Conservation (phyloP, 1,140 invertebrate genomes). For the Atopsyche davidsoni region DNA sequence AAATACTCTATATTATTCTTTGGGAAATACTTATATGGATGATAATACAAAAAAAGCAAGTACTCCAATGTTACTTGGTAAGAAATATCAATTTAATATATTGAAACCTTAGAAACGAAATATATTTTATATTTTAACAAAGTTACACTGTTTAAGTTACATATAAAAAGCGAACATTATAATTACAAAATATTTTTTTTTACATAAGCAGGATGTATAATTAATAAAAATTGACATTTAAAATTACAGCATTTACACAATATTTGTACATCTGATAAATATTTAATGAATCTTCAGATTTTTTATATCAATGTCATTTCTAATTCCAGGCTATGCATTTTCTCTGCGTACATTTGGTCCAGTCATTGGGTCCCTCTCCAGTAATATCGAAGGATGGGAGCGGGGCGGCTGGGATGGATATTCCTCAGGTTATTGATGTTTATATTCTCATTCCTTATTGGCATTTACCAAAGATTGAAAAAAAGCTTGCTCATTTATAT, state of each 20-base stretch:
- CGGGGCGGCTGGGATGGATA: conserved; percentile 67
- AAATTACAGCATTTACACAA: too few relatives aligned
- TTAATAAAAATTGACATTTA: conserved; percentile 1
- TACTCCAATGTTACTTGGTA: conserved; percentile 57
- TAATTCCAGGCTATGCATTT: conserved; percentile 53
- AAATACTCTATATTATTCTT: conserved; percentile 59
- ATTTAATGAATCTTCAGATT: too few relatives aligned
- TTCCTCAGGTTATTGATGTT: conserved; percentile 52
- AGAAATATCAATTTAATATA: conserved; percentile 29
- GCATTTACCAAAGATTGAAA: conserved; percentile 44
- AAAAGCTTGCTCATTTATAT: conserved; percentile 1
- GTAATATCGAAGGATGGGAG: conserved; percentile 60
- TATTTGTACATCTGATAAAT: too few relatives aligned
- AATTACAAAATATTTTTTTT: too few relatives aligned
- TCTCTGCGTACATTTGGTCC: conserved; percentile 54
- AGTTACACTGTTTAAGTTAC: too few relatives aligned
- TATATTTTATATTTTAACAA: too few relatives aligned
- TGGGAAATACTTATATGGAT: conserved; percentile 64
- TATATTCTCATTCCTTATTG: conserved; percentile 53
- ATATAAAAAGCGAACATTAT: too few relatives aligned
- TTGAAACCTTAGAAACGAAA: too few relatives aligned
- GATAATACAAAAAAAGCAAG: conserved; percentile 65
- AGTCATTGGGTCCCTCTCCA: conserved; percentile 51
- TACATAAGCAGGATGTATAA: too few relatives aligned
- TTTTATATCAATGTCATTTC: conserved; percentile 11